A percentile compares a stretch with the other conserved stretches of the same genome.
Evolutionary conservation across 2,113 vertebrate genomes (phyloP).

Genomic region (Oncorhynchus kisutch): DNA sequence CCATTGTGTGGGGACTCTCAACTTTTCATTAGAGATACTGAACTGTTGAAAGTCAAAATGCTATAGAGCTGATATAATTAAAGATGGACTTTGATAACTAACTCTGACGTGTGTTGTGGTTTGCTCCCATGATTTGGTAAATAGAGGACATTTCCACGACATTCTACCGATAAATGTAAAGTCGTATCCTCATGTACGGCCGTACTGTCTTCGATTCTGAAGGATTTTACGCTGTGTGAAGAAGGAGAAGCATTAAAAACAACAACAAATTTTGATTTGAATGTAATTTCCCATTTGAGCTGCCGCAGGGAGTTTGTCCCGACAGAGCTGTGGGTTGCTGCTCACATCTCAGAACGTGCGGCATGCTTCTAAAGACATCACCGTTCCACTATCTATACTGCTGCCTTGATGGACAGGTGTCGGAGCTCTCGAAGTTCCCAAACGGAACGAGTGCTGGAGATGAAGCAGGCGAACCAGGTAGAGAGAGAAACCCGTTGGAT

Average conservation of each 20-base stretch:
- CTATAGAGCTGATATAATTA: too few relatives aligned
- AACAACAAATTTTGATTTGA: slow-evolving; percentile 45
- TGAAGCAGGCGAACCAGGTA: neutral
- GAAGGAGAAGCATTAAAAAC: slow-evolving; percentile 18
- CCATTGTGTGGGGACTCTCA: too few relatives aligned
- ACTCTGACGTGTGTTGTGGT: too few relatives aligned
- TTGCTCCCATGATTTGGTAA: too few relatives aligned
- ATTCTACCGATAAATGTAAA: slow-evolving; percentile 52
- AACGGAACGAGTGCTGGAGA: neutral
- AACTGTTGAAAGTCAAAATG: too few relatives aligned
- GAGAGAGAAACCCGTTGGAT: slow-evolving; percentile 24
- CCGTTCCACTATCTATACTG: slow-evolving; percentile 22
- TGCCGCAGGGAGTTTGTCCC: slow-evolving; percentile 38
- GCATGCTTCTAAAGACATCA: slow-evolving; percentile 63
- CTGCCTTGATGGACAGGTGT: slow-evolving; percentile 58
- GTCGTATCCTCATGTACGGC: slow-evolving; percentile 36
- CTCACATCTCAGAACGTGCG: slow-evolving; percentile 28
- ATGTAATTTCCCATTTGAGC: slow-evolving; percentile 54
- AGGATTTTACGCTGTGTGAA: slow-evolving; percentile 40
- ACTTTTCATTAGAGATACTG: too few relatives aligned
- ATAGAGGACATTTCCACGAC: too few relatives aligned
- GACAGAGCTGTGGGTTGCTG: slow-evolving; percentile 18
- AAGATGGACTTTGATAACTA: too few relatives aligned
- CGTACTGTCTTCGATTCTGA: slow-evolving; percentile 30
- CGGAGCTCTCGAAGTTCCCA: slow-evolving; percentile 35